phyloP scores from a whole-genome alignment of 2,797 vertebrate species.

The Merluccius polli region DNA sequence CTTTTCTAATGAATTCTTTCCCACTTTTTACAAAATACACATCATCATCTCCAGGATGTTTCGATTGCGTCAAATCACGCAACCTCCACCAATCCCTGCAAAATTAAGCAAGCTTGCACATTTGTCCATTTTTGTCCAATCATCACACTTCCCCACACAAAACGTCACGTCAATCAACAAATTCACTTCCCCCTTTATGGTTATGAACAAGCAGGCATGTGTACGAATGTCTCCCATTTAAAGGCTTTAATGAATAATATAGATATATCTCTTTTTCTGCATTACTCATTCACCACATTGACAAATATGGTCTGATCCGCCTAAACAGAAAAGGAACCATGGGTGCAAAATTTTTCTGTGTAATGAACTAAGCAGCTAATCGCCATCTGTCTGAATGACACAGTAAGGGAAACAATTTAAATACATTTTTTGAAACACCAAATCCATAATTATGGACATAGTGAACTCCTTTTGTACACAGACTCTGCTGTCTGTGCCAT shows the following conservation, averaged over 20 bases:
- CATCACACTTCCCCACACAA: background rate
- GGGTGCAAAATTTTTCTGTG: background rate
- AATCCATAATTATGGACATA: background rate
- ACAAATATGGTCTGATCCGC: background rate
- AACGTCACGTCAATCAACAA: background rate
- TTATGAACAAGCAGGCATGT: background rate
- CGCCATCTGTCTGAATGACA: background rate
- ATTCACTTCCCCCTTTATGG: background rate
- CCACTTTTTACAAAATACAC: background rate
- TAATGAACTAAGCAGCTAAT: background rate
- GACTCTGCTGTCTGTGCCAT: background rate
- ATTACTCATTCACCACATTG: background rate
- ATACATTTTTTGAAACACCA: background rate
- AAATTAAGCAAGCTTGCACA: background rate
- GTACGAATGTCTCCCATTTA: background rate
- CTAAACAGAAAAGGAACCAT: background rate
- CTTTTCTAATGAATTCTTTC: background rate
- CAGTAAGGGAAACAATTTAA: background rate
- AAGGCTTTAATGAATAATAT: background rate
- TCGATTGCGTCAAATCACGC: background rate
- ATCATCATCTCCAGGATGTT: background rate
- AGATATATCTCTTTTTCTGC: background rate
- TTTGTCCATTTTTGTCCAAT: background rate
- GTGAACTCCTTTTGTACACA: background rate
- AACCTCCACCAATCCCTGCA: background rate